Evolutionary conservation across 1,140 invertebrate genomes (phyloP).

Genomic region (Pseudoatta argentina): DNA sequence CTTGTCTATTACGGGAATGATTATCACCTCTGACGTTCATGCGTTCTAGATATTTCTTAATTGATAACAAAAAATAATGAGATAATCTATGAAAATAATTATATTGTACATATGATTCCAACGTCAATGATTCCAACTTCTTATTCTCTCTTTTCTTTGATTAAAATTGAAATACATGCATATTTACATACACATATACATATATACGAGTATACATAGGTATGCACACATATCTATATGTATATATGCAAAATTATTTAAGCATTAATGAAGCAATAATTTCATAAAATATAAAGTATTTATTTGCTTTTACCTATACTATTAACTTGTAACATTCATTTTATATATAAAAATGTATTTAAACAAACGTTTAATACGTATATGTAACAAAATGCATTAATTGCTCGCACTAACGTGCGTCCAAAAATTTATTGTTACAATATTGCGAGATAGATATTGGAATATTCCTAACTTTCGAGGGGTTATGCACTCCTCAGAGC

Average conservation of each 20-base stretch:
- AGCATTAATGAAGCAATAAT: background rate
- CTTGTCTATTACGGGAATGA: slow-evolving; percentile 53
- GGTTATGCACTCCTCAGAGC: slow-evolving; percentile 49
- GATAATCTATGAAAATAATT: background rate
- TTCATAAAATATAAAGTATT: background rate
- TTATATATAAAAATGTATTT: background rate
- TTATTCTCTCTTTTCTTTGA: background rate
- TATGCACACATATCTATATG: too few relatives aligned
- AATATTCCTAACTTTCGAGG: slow-evolving; percentile 56
- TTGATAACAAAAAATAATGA: slow-evolving; percentile 28
- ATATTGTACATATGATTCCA: background rate
- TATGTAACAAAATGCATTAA: slow-evolving; percentile 1
- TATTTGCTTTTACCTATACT: background rate
- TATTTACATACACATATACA: background rate
- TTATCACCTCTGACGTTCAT: slow-evolving; percentile 33
- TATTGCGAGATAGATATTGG: slow-evolving; percentile 42
- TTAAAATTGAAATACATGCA: background rate
- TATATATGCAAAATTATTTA: background rate
- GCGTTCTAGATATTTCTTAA: slow-evolving; percentile 44
- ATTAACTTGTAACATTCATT: background rate
- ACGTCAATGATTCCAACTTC: background rate
- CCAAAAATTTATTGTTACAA: slow-evolving; percentile 11
- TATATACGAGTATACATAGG: too few relatives aligned
- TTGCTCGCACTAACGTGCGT: background rate
- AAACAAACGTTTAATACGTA: slow-evolving; percentile 1